These are phyloP conservation scores for Halcyon badia DNA, from an alignment of 2,797 vertebrate genomes.

Conservation along the genomic window DNA sequence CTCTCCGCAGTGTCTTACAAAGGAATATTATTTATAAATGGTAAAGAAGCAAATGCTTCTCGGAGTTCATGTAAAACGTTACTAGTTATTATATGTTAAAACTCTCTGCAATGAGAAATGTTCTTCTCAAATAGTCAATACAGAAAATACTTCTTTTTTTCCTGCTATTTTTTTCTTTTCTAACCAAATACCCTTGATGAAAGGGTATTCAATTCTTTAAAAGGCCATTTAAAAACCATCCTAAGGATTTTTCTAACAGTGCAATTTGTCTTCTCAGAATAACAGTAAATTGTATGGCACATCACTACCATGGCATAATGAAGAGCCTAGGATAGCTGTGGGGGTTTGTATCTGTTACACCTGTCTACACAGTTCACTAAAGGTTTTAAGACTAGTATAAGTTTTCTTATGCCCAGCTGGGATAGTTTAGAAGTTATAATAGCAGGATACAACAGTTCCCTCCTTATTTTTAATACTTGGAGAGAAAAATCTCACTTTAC, in stretches of 20 bases:
- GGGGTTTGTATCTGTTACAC: neutral
- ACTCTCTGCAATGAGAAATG: neutral
- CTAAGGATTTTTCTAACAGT: neutral
- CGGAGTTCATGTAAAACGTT: neutral
- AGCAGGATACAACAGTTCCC: neutral
- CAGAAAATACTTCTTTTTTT: neutral
- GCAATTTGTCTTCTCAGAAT: neutral
- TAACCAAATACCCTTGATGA: neutral
- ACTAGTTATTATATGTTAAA: neutral
- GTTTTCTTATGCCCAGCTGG: neutral
- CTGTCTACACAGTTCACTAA: neutral
- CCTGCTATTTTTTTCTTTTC: neutral
- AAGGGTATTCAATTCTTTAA: neutral
- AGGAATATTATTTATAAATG: neutral
- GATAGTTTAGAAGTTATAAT: neutral
- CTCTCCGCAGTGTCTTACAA: neutral
- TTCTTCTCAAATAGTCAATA: neutral
- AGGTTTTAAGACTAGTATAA: neutral
- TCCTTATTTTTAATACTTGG: neutral
- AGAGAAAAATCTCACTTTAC: neutral
- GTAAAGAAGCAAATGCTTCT: neutral
- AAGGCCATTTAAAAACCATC: neutral
- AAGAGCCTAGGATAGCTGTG: neutral
- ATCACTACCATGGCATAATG: neutral
- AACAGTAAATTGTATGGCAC: neutral